phyloP scores from a whole-genome alignment of 2,113 vertebrate genomes.

The Pimephales promelas region DNA sequence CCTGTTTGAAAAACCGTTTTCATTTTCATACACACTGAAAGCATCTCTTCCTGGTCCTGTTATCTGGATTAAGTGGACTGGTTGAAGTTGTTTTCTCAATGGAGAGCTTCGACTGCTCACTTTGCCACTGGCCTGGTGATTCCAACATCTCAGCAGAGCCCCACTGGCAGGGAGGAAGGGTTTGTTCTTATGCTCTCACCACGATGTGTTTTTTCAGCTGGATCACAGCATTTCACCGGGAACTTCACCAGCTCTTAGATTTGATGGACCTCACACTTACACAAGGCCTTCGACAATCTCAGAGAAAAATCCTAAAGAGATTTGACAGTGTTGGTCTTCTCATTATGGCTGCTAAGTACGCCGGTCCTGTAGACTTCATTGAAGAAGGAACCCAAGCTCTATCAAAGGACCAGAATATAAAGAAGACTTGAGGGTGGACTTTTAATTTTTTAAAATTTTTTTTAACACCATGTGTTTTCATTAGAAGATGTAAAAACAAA shows the following conservation, averaged over 20 bases:
- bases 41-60: neutral
- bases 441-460: neutral
- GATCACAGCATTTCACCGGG: conserved; percentile 69
- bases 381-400: too few species aligned
- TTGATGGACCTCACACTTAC: conserved; percentile 76
- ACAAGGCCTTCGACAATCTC: conserved; percentile 19
- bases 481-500: neutral
- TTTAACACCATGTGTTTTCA: neutral
- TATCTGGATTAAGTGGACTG: conserved; percentile 16
- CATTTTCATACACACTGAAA: too few species aligned
- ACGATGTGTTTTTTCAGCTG: conserved; percentile 90
- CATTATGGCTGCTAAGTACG: neutral
- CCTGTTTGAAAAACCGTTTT: too few species aligned
- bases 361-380: neutral
- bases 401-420: neutral
- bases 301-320: conserved; percentile 61
- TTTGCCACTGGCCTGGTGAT: conserved; percentile 46
- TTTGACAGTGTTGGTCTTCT: conserved; percentile 32
- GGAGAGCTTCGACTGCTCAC: conserved; percentile 33
- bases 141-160: conserved; percentile 36
- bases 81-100: conserved; percentile 46
- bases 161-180: conserved; percentile 41
- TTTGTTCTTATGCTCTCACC: conserved; percentile 59
- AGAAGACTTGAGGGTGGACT: neutral
- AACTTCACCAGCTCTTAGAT: conserved; percentile 77